Conservation (phyloP, 37 sponge, comb jelly and placozoan genomes). For the Hexactinellida sp. region DNA sequence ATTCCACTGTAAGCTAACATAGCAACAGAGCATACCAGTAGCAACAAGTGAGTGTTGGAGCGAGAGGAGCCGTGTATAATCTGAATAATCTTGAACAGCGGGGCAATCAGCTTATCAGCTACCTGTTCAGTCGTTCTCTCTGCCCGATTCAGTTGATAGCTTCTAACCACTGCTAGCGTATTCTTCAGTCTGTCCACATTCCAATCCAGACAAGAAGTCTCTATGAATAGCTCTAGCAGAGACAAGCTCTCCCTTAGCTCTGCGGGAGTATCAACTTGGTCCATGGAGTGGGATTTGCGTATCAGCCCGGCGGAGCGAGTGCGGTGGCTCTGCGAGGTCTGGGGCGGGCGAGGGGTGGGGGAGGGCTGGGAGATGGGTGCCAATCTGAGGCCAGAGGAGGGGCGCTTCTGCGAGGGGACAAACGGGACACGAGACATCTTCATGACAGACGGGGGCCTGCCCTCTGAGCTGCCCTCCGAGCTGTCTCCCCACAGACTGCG, state of each 20-base stretch:
- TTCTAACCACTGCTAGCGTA: neutral
- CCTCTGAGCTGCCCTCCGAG: neutral
- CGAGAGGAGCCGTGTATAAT: neutral
- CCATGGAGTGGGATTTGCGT: neutral
- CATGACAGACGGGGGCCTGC: neutral
- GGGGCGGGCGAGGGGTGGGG: neutral
- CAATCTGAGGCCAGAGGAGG: neutral
- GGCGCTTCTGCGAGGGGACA: neutral
- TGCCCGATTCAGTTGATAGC: neutral
- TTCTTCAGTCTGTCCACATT: constrained; percentile 1
- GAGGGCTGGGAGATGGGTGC: neutral
- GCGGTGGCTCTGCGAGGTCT: neutral
- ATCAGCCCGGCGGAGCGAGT: neutral
- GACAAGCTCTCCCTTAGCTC: neutral
- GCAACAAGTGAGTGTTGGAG: neutral
- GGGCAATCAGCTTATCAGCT: neutral
- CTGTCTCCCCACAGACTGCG: neutral
- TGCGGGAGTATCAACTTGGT: neutral
- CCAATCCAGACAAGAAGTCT: neutral
- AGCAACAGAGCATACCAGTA: neutral
- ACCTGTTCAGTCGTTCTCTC: neutral
- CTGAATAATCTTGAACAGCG: neutral
- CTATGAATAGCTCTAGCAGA: neutral
- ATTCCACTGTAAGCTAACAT: neutral
- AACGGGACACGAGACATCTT: neutral